A percentile compares a stretch with the other conserved stretches of the same genome.
These are phyloP conservation scores for Muntiacus reevesi DNA, from an alignment of 2,113 vertebrate genomes.

Conservation along the genomic window DNA sequence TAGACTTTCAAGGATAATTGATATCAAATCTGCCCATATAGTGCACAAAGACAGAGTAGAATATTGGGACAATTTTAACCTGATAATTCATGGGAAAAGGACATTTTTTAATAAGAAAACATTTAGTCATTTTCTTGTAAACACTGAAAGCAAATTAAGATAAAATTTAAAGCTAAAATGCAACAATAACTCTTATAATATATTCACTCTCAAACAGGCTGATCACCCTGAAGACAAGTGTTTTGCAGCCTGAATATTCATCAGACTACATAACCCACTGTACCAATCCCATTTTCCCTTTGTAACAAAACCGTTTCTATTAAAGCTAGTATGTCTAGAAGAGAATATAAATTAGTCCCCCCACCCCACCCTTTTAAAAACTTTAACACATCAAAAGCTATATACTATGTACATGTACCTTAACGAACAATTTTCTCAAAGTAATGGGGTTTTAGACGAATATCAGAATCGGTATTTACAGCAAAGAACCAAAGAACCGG, in stretches of 20 bases:
- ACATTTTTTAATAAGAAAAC: conserved; percentile 3
- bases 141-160: conserved; percentile 16
- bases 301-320: neutral
- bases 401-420: neutral
- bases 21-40: neutral
- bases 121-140: conserved; percentile 25
- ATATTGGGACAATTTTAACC: conserved; percentile 46
- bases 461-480: conserved; percentile 53
- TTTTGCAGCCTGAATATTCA: conserved; percentile 40
- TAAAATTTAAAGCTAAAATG: conserved; percentile 48
- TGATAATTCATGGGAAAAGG: conserved; percentile 9
- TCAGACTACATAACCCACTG: conserved; percentile 33
- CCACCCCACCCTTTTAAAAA: neutral
- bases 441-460: conserved; percentile 36
- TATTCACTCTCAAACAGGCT: conserved; percentile 57
- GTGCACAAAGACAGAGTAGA: neutral
- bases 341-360: conserved; percentile 53
- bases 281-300: conserved; percentile 45
- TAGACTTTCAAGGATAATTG: neutral
- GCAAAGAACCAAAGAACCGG: conserved; percentile 60
- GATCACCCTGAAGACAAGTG: conserved; percentile 42
- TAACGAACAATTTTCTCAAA: conserved; percentile 40
- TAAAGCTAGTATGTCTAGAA: conserved; percentile 37
- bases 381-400: conserved; percentile 59
- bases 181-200: conserved; percentile 57